phyloP scores from a whole-genome alignment of 2,888 invertebrate species.

The Synanthedon formicaeformis region DNA sequence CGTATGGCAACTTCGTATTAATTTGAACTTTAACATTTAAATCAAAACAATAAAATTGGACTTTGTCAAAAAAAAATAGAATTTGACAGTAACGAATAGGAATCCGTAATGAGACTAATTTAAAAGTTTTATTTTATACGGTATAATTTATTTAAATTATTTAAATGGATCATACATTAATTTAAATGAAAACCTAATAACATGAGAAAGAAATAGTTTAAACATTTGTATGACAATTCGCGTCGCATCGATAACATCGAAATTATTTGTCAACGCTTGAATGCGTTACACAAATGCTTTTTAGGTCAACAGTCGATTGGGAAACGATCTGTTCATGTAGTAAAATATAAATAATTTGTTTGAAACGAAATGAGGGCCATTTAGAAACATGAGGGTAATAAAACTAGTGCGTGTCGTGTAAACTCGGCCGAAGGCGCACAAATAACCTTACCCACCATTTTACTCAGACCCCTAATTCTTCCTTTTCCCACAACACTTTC shows the following conservation, averaged over 20 bases:
- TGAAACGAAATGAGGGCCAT: constrained; percentile 67
- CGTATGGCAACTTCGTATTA: neutral
- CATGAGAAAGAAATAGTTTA: neutral
- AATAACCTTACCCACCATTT: constrained; percentile 25
- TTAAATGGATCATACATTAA: neutral
- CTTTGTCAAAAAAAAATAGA: neutral
- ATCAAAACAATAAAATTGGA: neutral
- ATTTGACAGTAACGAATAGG: neutral
- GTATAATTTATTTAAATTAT: neutral
- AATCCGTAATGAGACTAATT: neutral
- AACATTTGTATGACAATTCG: constrained; percentile 24
- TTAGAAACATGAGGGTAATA: constrained; percentile 71
- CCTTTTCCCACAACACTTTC: constrained; percentile 15
- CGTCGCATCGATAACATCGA: constrained; percentile 41
- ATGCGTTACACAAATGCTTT: constrained; percentile 60
- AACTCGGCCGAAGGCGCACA: constrained; percentile 56
- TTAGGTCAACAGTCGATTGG: constrained; percentile 65
- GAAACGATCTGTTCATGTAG: constrained; percentile 65
- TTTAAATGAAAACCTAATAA: neutral
- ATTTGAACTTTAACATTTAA: neutral
- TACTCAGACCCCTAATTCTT: constrained; percentile 28
- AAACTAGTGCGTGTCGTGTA: constrained; percentile 66
- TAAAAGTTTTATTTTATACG: neutral
- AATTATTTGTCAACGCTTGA: constrained; percentile 60
- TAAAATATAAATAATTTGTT: constrained; percentile 70